Evolutionary conservation across 2,113 vertebrate genomes (phyloP), one percentile per base, ranked within the genome.

Genomic region (Zapornia atra): DNA sequence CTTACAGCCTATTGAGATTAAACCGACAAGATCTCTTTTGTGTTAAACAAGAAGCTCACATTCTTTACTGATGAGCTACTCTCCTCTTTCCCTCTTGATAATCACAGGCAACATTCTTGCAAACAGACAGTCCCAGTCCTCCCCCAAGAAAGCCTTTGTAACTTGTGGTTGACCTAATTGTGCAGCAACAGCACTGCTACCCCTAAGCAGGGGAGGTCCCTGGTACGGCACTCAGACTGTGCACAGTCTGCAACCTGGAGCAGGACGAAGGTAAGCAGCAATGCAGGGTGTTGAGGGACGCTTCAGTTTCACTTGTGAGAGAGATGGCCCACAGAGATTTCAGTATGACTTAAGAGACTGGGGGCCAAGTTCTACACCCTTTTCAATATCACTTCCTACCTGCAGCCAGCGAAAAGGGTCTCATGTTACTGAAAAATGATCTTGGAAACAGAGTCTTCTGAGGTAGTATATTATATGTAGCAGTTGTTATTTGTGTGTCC

Each of bases 21-120:
- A 91, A 96, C 84, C 4, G 11, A 96, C 96, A 95, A 96, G 91
- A 92, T 97, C 71, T 88, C 93, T 92, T 96, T 96, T 97, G 95
- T 97, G 86, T 96, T 94, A 53, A 94, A 95, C 94, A 95, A 96
- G 96, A 83, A 97, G 60, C 83, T 94, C 59, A 19, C 96, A 97
- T 97, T 97, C 95, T 96, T 97, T 92, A n/a, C 78, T 87, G 86
- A 96, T 97, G 96, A 97, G 90, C 70, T 96, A 76, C 44, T 86
- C 56, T 46, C 14, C 53, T 51, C 51, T 92, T 88, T 92, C 46
- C 31, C 56, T 57, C 40, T 29, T 64, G 40, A 54, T 88, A 73
- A 89, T 94, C 86, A 77, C 0, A 2, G 86, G 78, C 83, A 92
- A 5, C 80, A 73, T 86, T 95, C 80, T 77, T 88, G 82, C 89